These are phyloP conservation scores for Mimas tiliae DNA, from an alignment of 2,888 invertebrate species.

Conservation along the genomic window DNA sequence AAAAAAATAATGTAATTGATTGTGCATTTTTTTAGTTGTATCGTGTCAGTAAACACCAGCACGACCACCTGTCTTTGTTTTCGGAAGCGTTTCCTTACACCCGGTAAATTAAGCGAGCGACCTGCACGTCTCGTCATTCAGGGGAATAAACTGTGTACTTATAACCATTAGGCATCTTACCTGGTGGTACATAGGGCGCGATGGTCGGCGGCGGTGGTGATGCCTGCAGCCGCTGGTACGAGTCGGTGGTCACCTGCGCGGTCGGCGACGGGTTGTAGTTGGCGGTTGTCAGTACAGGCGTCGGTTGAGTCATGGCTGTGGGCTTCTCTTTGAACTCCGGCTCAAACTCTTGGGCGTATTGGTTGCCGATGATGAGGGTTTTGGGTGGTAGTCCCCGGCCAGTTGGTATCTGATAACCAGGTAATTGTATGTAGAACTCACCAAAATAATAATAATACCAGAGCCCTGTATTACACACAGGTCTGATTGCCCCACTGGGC, in stretches of 20 bases:
- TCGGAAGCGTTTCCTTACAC: too few species aligned
- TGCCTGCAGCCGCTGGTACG: slow-evolving; percentile 66
- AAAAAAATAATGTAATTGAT: too few species aligned
- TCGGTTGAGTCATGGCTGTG: slow-evolving; percentile 30
- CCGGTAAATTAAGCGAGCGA: too few species aligned
- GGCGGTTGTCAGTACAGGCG: slow-evolving; percentile 40
- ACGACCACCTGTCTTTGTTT: too few species aligned
- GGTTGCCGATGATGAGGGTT: slow-evolving; percentile 78
- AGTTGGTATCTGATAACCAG: slow-evolving; percentile 59
- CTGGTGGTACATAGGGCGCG: slow-evolving; percentile 73
- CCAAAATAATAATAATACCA: too few species aligned
- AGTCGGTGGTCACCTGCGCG: slow-evolving; percentile 49
- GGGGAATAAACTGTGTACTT: neutral
- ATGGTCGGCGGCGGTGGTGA: slow-evolving; percentile 69
- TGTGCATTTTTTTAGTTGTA: too few species aligned
- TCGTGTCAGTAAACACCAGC: too few species aligned
- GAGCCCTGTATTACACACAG: too few species aligned
- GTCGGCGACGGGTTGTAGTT: slow-evolving; percentile 61
- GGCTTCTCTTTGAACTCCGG: slow-evolving; percentile 68
- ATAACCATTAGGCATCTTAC: slow-evolving; percentile 45
- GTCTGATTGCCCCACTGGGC: too few species aligned
- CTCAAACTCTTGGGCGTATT: slow-evolving; percentile 78
- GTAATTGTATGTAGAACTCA: neutral
- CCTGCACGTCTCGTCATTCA: too few species aligned
- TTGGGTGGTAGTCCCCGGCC: slow-evolving; percentile 73